Base-by-base conservation (phyloP, 1,140 invertebrate genomes). In the Hycleus phaleratus region DNA sequence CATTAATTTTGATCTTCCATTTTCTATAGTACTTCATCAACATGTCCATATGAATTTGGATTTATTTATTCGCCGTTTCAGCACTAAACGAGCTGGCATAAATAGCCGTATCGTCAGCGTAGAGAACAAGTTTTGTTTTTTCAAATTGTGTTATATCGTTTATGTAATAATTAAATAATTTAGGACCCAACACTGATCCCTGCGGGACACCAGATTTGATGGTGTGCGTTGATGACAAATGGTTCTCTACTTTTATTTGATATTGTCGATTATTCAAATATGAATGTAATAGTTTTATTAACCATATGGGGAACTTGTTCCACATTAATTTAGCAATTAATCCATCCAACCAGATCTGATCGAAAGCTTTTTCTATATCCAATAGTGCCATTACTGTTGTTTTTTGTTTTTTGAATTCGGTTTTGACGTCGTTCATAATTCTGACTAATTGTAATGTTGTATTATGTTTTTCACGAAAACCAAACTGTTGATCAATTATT, bases 101-200 rank as follows among this genome's bases (percentile, higher is more conserved):
- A 0, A 68, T 38, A 6, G 61, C 62, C 7, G 64, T 68, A 48
- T 73, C 68, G 39, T 71, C 69, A 7, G 68, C 71, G 46, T 66
- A 38, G 0, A 60, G 47, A 4, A 46, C 32, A n/a, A 53, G 48
- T 8, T 42, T 42, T 6, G 38, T 18, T 26, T 59, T 44, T 44
- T 49, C 32, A 5, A 47, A 25, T 10, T 24, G 7, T 5, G 62
- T 63, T 4, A 71, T 56, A 45, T 69, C 66, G 39, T 60, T 67
- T 1, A 60, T 65, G 43, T 63, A 68, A 5, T 69, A 39, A 6
- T 53, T 58, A 47, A 63, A 72, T 11, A 71, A 47, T 2, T 60
- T 38, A 26, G 64, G 65, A 2, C 64, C 64, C 1, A 72, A 42
- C 0, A 64, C 55, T 11, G 66, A 68, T 0, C 72, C 72, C 57